Percentiles rank a stretch among this genome's conserved stretches.
These are phyloP conservation scores for Oceanodroma tethys DNA, from an alignment of 2,113 vertebrate species.

Conservation along the genomic window DNA sequence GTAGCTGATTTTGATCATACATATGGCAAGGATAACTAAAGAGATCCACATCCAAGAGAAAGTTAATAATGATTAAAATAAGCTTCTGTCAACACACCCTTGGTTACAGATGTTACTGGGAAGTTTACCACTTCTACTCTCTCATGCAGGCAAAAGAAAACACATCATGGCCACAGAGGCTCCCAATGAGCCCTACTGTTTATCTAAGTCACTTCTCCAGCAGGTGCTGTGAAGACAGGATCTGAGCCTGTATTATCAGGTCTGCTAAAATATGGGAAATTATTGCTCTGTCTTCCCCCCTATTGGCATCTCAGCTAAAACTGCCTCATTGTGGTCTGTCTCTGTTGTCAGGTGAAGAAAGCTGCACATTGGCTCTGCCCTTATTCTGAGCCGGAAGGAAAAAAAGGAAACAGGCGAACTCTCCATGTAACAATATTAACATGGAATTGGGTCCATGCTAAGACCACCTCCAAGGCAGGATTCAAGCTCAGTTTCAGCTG, in stretches of 20 bases:
- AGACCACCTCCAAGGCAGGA: not conserved
- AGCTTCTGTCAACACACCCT: not conserved
- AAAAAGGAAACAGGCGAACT: not conserved
- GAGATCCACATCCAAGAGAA: not conserved
- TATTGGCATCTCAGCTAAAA: not conserved
- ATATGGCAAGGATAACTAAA: not conserved
- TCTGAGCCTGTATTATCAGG: not conserved
- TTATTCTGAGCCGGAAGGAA: not conserved
- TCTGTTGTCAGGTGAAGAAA: not conserved
- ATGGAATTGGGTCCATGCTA: not conserved
- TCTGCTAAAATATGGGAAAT: not conserved
- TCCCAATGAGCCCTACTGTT: not conserved
- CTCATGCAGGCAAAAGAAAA: not conserved
- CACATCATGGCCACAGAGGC: not conserved
- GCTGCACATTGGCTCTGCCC: not conserved
- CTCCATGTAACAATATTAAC: not conserved
- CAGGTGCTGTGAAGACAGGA: not conserved
- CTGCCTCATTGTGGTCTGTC: not conserved
- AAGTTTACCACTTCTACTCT: not conserved
- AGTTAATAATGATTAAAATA: not conserved
- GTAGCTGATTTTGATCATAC: not conserved
- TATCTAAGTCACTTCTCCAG: not conserved
- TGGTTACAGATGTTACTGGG: not conserved
- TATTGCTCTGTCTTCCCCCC: not conserved
- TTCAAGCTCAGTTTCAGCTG: not conserved